A percentile compares a stretch with the other conserved stretches of the same genome.
phyloP scores from a whole-genome alignment of 2,113 vertebrate species.

The Agelaius phoeniceus region DNA sequence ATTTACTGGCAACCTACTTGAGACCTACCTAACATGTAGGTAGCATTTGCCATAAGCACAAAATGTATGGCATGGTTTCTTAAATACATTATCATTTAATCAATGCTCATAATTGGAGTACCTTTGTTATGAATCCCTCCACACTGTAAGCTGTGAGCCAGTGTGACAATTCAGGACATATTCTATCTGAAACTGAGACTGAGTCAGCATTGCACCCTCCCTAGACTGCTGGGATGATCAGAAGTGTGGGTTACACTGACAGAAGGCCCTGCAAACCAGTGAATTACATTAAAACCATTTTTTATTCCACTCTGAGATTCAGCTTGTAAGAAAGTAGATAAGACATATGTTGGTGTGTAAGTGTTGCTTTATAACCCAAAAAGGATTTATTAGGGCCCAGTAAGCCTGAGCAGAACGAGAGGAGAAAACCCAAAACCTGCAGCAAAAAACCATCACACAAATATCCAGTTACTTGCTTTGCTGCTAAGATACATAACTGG shows the following conservation, averaged over 20 bases:
- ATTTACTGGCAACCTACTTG: not conserved
- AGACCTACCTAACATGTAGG: not conserved
- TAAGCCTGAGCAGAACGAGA: not conserved
- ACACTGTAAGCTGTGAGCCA: not conserved
- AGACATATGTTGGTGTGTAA: not conserved
- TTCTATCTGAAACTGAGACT: not conserved
- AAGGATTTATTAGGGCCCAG: not conserved
- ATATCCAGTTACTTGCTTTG: not conserved
- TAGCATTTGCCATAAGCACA: not conserved
- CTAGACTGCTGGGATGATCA: not conserved
- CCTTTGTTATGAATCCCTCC: not conserved
- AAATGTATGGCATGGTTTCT: not conserved
- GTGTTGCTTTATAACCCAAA: not conserved
- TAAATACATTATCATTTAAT: not conserved
- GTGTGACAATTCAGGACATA: not conserved
- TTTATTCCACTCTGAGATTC: not conserved
- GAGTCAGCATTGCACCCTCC: not conserved
- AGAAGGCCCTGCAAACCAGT: not conserved
- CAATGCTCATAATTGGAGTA: not conserved
- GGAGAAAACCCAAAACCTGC: not conserved
- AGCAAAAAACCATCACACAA: not conserved
- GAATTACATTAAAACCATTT: not conserved
- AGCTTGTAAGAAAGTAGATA: not conserved
- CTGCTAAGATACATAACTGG: not conserved
- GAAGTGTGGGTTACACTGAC: not conserved